Base-by-base conservation (phyloP, 2,797 vertebrate genomes). In the Hemitrygon akajei region DNA sequence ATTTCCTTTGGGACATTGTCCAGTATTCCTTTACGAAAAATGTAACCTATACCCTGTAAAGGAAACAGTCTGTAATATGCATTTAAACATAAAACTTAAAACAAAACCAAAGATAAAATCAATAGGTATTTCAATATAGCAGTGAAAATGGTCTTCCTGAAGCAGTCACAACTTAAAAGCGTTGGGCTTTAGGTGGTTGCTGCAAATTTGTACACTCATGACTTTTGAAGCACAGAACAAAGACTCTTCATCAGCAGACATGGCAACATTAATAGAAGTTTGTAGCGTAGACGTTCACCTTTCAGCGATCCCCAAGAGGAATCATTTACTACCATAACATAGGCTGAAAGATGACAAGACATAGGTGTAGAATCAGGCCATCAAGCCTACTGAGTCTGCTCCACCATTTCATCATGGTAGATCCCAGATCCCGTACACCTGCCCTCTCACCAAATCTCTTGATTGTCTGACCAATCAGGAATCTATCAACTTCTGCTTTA, bases 11-110 rank as follows among this genome's bases (percentile, higher is more conserved):
- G 97, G 40, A 98, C 98, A 97, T 99, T 98, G 3, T 98, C 96
- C 77, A 99, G 95, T 95, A 99, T 99, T 94, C 98, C 98, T 96
- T 98, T 99, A 95, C 98, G 98, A 98, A 99, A 98, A 95, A 99
- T 98, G 95, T 99, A 99, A 96, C 96, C 96, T 95, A 99, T 98
- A 95, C 99, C 99, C 99, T 98, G 94, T 94, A 95, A 95, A 47
- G 58, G 95, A 95, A 96, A 96, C 40, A 96, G 47, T 76, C 40
- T 76, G 69, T 93, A 76, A 76, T 30, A 93, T 76, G n/a, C 34
- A 27, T 76, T 93, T 93, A 93, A 20, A 93, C 91, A 76, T 75
- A 25, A 75, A 75, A 75, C 20, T 75, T 47, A 47, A 47, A 47
- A 22, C 25, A 22, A 27, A 75, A 22, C 22, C 22, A 75, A 75